Conservation (phyloP, 2,888 invertebrate genomes). For the Dryobota labecula region DNA sequence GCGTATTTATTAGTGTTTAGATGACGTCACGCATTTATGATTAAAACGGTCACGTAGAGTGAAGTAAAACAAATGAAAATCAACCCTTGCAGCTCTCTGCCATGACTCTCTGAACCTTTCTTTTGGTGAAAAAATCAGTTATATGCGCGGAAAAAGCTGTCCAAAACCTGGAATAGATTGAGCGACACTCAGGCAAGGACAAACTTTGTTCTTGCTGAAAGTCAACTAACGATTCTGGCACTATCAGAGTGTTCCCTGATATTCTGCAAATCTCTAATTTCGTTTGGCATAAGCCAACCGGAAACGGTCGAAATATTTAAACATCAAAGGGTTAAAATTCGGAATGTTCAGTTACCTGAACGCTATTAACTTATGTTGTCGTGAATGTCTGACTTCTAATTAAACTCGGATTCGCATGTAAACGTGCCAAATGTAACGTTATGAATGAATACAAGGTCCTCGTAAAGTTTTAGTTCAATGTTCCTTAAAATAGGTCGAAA, state of each 20-base stretch:
- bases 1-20: background rate
- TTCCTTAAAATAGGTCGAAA: background rate
- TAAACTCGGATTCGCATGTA: background rate
- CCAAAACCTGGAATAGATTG: background rate
- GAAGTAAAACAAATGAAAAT: slow-evolving; percentile 1
- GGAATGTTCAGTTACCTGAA: background rate
- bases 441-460: background rate
- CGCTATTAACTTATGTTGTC: background rate
- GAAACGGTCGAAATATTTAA: too few relatives aligned
- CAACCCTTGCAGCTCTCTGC: background rate
- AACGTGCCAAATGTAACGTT: background rate
- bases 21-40: slow-evolving; percentile 16
- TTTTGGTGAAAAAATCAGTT: background rate
- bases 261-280: background rate
- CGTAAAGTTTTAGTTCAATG: background rate
- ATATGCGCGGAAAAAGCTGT: background rate
- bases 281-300: too few relatives aligned
- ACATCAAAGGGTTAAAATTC: slow-evolving; percentile 8
- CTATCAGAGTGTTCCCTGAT: background rate
- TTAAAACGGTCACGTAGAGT: background rate
- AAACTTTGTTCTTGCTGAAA: slow-evolving; percentile 1
- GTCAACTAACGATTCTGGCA: background rate
- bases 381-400: background rate
- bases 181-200: background rate
- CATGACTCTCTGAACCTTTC: background rate